These are phyloP conservation scores for Jaculus jaculus DNA, from an alignment of 2,113 vertebrate species.

Conservation along the genomic window DNA sequence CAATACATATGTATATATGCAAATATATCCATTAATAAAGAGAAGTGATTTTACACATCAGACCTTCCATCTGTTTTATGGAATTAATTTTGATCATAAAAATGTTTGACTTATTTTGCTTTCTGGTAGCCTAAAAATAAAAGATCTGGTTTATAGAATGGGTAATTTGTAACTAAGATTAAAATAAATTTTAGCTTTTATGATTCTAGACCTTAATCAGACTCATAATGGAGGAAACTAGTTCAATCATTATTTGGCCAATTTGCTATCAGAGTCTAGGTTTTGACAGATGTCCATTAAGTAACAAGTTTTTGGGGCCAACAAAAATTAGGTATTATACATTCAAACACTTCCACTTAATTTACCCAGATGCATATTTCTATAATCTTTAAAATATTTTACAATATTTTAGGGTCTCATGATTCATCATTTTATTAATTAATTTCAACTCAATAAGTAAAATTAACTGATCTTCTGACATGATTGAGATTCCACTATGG, in stretches of 20 bases:
- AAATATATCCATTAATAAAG: neutral
- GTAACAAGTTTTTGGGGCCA: neutral
- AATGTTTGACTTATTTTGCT: neutral
- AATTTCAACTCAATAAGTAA: neutral
- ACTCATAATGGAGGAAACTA: neutral
- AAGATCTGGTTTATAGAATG: neutral
- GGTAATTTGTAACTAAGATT: neutral
- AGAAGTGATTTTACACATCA: neutral
- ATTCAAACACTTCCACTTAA: neutral
- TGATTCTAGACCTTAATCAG: neutral
- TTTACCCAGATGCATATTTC: neutral
- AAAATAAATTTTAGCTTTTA: neutral
- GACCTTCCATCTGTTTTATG: neutral
- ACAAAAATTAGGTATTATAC: neutral
- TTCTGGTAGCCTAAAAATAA: constrained; percentile 3
- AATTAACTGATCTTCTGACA: neutral
- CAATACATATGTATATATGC: neutral
- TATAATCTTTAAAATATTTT: neutral
- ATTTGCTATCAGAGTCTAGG: neutral
- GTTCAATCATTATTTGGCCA: neutral
- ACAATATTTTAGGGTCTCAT: neutral
- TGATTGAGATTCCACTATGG: neutral
- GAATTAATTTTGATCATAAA: neutral
- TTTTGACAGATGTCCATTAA: neutral
- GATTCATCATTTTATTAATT: neutral